phyloP scores from a whole-genome alignment of 2,888 invertebrate species.

The Ischnus inquisitorius region DNA sequence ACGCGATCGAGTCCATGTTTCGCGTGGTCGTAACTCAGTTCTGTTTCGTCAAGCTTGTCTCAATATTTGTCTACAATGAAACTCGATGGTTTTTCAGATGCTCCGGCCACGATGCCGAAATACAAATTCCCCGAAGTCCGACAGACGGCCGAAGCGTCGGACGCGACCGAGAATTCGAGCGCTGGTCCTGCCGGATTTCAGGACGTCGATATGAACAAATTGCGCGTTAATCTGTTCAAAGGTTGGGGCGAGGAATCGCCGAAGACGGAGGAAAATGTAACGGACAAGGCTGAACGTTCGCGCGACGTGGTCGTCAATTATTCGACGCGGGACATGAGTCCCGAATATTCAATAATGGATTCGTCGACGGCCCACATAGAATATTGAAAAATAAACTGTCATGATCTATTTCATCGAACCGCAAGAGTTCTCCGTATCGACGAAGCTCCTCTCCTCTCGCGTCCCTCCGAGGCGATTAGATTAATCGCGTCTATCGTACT shows the following conservation, averaged over 20 bases:
- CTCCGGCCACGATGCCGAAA: constrained; percentile 85
- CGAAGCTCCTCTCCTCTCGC: constrained; percentile 3
- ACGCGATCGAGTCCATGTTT: background rate
- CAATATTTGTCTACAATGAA: background rate
- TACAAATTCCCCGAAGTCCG: constrained; percentile 77
- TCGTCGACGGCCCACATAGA: constrained; percentile 84
- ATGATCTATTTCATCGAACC: constrained; percentile 43
- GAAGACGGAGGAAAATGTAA: constrained; percentile 79
- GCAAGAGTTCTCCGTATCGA: constrained; percentile 23
- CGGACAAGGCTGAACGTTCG: constrained; percentile 77
- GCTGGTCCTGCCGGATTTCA: constrained; percentile 72
- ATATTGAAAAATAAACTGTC: constrained; percentile 71
- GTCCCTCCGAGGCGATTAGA: constrained; percentile 46
- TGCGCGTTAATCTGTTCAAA: constrained; percentile 82
- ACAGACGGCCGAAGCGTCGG: constrained; percentile 69
- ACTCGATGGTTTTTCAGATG: constrained; percentile 82
- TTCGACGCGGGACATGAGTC: constrained; percentile 81
- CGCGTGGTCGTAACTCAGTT: background rate
- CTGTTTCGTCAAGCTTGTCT: background rate
- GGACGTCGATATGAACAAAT: constrained; percentile 81
- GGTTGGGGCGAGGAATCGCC: constrained; percentile 82
- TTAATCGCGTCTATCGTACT: background rate
- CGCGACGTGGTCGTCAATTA: constrained; percentile 82
- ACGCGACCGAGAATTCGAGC: constrained; percentile 73
- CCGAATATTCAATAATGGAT: constrained; percentile 85